A percentile compares a stretch with the other conserved stretches of the same genome.
Conservation (phyloP, 2,888 invertebrate genomes). For the Calameuta pallipes region DNA sequence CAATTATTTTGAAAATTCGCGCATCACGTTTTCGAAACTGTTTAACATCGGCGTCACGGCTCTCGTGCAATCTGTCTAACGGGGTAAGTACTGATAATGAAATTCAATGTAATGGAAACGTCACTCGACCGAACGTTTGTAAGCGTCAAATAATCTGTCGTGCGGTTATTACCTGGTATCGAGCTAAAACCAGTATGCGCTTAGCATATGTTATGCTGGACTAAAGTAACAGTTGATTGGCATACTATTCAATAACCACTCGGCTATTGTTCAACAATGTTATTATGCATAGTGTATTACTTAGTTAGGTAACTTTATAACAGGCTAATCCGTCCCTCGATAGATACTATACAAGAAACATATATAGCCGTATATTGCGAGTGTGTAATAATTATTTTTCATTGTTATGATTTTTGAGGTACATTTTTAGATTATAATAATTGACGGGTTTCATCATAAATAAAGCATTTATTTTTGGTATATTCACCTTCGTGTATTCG, state of each 20-base stretch:
- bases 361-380: background rate
- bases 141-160: conserved; percentile 18
- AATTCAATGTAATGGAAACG: conserved; percentile 12
- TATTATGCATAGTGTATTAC: background rate
- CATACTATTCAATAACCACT: conserved; percentile 29
- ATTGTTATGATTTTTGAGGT: background rate
- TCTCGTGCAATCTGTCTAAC: background rate
- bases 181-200: background rate
- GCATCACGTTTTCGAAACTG: background rate
- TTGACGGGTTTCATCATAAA: background rate
- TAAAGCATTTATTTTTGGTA: background rate
- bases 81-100: conserved; percentile 5
- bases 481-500: background rate
- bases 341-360: background rate
- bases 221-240: conserved; percentile 42
- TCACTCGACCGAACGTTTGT: conserved; percentile 5
- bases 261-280: background rate
- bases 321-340: background rate
- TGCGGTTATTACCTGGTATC: conserved; percentile 14
- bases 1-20: background rate
- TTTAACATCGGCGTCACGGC: background rate
- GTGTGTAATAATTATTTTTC: background rate
- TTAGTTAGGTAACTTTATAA: background rate
- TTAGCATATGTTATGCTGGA: background rate
- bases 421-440: background rate